These are phyloP conservation scores for Tragelaphus eurycerus DNA, from an alignment of 2,797 vertebrate genomes.

Conservation along the genomic window DNA sequence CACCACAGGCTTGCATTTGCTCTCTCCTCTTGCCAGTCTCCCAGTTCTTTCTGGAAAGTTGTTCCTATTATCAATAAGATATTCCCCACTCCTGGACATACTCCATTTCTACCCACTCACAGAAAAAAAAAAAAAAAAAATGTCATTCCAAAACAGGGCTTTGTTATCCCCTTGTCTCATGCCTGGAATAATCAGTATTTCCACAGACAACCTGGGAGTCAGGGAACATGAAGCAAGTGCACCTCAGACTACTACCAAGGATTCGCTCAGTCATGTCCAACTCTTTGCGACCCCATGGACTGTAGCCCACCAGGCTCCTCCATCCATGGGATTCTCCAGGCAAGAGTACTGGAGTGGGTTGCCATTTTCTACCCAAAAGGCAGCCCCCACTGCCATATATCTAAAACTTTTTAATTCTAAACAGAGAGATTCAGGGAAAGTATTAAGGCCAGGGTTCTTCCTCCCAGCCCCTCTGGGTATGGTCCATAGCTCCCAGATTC, in stretches of 20 bases:
- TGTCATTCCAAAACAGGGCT: background rate
- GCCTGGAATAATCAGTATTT: slow-evolving; percentile 16
- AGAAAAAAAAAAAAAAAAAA: background rate
- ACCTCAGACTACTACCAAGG: background rate
- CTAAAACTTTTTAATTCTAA: background rate
- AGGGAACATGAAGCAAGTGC: background rate
- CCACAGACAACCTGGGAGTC: background rate
- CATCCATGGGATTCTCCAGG: too few relatives aligned
- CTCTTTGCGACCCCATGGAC: too few relatives aligned
- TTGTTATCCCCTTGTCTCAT: slow-evolving; percentile 7
- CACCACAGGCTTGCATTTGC: slow-evolving; percentile 5
- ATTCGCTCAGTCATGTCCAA: too few relatives aligned
- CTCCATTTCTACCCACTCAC: background rate
- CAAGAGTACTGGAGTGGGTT: too few relatives aligned
- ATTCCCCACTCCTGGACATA: background rate
- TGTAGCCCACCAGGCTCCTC: too few relatives aligned
- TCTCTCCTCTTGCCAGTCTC: slow-evolving; percentile 1
- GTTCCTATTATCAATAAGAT: background rate
- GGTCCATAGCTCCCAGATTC: background rate
- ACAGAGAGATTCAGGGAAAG: background rate
- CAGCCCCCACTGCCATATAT: background rate
- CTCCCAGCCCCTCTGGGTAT: background rate
- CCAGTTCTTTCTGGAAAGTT: slow-evolving; percentile 38
- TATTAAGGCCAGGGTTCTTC: background rate
- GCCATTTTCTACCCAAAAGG: background rate